Percentiles rank a stretch among this genome's conserved stretches.
phyloP scores from a whole-genome alignment of 2,797 vertebrate species.

The Acanthopagrus latus region DNA sequence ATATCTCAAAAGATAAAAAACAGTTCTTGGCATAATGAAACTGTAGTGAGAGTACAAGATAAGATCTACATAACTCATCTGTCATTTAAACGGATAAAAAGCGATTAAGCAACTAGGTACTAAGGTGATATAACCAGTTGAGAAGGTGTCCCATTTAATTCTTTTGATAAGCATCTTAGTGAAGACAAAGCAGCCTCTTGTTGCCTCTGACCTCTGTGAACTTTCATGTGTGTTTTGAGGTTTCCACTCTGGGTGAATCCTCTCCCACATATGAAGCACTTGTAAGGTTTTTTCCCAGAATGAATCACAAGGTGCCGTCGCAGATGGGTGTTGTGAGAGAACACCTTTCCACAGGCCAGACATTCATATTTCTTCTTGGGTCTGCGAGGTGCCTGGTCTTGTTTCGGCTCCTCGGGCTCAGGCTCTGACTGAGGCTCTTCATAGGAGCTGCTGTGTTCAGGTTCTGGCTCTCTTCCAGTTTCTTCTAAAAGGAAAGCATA shows the following conservation, averaged over 20 bases:
- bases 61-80: no score
- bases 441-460: background rate
- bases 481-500: background rate
- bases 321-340: slow-evolving; percentile 41
- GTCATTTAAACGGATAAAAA: no score
- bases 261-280: slow-evolving; percentile 67
- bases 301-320: slow-evolving; percentile 63
- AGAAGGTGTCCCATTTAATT: no score
- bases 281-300: slow-evolving; percentile 62
- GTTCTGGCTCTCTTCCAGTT: background rate
- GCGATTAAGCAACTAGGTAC: no score
- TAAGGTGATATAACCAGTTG: background rate
- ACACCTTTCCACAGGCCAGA: slow-evolving; percentile 58
- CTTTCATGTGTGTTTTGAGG: slow-evolving; percentile 70
- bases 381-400: background rate
- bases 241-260: slow-evolving; percentile 70
- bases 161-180: no score
- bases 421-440: background rate
- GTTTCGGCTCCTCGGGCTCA: background rate
- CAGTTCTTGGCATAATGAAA: no score
- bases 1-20: no score
- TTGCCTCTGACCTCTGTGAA: slow-evolving; percentile 63
- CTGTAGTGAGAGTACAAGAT: no score
- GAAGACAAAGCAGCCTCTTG: background rate
- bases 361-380: slow-evolving; percentile 53